Evolutionary conservation across 2,113 vertebrate genomes (phyloP).

Genomic region (Holacanthus passer): DNA sequence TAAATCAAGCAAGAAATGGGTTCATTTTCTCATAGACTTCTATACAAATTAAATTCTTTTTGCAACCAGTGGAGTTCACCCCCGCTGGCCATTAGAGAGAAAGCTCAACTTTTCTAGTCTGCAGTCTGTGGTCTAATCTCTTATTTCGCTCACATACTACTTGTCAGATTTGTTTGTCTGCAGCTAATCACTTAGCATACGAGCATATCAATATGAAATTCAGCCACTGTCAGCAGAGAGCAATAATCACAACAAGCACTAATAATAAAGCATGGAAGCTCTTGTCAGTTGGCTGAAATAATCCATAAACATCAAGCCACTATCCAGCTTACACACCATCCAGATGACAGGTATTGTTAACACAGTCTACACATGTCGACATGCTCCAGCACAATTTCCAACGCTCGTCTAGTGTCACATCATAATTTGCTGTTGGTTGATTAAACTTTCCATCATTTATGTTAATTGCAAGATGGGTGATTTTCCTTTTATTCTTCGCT

Average conservation of each 20-base stretch:
- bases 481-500: slow-evolving; percentile 52
- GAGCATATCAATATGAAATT: slow-evolving; percentile 40
- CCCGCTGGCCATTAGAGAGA: too few species aligned
- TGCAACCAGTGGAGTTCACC: too few species aligned
- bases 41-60: too few species aligned
- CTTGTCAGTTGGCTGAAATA: slow-evolving; percentile 38
- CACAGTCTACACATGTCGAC: neutral
- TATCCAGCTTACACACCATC: neutral
- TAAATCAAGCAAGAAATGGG: too few species aligned
- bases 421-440: slow-evolving; percentile 48
- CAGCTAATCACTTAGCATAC: slow-evolving; percentile 22
- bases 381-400: slow-evolving; percentile 8
- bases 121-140: neutral
- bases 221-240: slow-evolving; percentile 28
- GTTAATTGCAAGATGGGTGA: slow-evolving; percentile 58
- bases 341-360: slow-evolving; percentile 44
- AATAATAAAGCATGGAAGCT: slow-evolving; percentile 37
- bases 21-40: too few species aligned
- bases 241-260: slow-evolving; percentile 19
- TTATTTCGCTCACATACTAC: neutral
- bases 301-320: slow-evolving; percentile 39
- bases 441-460: slow-evolving; percentile 55
- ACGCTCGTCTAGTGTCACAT: slow-evolving; percentile 21
- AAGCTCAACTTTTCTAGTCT: too few species aligned
- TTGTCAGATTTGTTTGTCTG: slow-evolving; percentile 11